Evolutionary conservation across 2,888 invertebrate genomes (phyloP).

Genomic region (Argyresthia albistria): DNA sequence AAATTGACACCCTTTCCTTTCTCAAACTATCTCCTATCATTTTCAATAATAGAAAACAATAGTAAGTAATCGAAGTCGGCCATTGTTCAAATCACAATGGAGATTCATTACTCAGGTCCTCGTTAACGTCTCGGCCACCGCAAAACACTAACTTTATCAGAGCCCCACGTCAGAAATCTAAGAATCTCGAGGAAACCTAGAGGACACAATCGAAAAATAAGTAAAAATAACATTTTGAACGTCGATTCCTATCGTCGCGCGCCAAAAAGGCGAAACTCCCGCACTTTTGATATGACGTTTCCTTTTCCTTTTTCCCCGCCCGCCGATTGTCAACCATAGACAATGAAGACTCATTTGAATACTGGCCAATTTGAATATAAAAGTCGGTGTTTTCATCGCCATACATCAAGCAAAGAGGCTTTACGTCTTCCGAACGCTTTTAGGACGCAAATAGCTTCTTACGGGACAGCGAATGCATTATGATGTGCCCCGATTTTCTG

Average conservation of each 20-base stretch:
- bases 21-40: slow-evolving; percentile 18
- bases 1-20: background rate
- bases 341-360: slow-evolving; percentile 62
- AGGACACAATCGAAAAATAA: slow-evolving; percentile 26
- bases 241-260: slow-evolving; percentile 54
- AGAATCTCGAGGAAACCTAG: slow-evolving; percentile 30
- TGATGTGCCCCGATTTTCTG: slow-evolving; percentile 39
- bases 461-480: slow-evolving; percentile 48
- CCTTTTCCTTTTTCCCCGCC: slow-evolving; percentile 61
- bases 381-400: slow-evolving; percentile 61
- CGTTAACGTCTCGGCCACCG: slow-evolving; percentile 46
- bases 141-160: slow-evolving; percentile 62
- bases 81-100: slow-evolving; percentile 66
- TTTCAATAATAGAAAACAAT: slow-evolving; percentile 65
- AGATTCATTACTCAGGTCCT: slow-evolving; percentile 65
- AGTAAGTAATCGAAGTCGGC: slow-evolving; percentile 39
- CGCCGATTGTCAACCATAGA: slow-evolving; percentile 69
- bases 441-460: slow-evolving; percentile 65
- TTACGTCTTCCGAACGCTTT: slow-evolving; percentile 68
- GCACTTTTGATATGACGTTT: slow-evolving; percentile 54
- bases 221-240: slow-evolving; percentile 36
- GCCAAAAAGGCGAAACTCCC: slow-evolving; percentile 26
- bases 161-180: slow-evolving; percentile 43
- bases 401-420: slow-evolving; percentile 61
- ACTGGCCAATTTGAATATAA: slow-evolving; percentile 67